phyloP scores from a whole-genome alignment of 2,113 vertebrate genomes.

The Centropus unirufus region DNA sequence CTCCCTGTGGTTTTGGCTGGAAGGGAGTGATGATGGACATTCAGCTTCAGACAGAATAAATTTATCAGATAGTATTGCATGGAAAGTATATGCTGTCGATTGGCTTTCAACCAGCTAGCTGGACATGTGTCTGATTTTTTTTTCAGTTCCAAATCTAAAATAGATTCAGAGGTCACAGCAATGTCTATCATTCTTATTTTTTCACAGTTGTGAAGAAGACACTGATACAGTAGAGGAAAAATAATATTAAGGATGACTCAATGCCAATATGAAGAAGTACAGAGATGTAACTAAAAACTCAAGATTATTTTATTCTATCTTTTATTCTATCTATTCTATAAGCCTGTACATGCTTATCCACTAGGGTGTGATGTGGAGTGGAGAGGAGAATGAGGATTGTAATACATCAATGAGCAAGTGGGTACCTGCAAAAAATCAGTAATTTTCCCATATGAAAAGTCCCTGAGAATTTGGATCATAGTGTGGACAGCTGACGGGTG shows the following conservation, averaged over 20 bases:
- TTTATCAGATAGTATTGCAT: neutral
- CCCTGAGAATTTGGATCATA: neutral
- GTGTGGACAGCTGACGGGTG: neutral
- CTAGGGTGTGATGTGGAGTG: neutral
- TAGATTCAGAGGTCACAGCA: neutral
- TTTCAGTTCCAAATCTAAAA: constrained; percentile 21
- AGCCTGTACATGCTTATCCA: rapidly evolving
- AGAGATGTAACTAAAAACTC: neutral
- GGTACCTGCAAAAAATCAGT: neutral
- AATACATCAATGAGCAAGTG: neutral
- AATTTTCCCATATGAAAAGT: neutral
- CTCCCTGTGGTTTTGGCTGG: constrained; percentile 35
- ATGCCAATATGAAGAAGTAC: neutral
- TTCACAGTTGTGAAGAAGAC: neutral
- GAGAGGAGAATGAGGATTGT: rapidly evolving
- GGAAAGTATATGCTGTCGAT: neutral
- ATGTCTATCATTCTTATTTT: neutral
- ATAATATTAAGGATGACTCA: neutral
- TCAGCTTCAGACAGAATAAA: neutral
- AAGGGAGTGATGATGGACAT: neutral
- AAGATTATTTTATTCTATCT: neutral
- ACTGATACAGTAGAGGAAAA: neutral
- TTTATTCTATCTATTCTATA: too few species aligned
- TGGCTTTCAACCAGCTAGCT: neutral
- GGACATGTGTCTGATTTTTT: neutral